Percentiles rank a stretch among this genome's conserved stretches.
Evolutionary conservation across 2,797 vertebrate species (phyloP).

Genomic region (Parambassis ranga): DNA sequence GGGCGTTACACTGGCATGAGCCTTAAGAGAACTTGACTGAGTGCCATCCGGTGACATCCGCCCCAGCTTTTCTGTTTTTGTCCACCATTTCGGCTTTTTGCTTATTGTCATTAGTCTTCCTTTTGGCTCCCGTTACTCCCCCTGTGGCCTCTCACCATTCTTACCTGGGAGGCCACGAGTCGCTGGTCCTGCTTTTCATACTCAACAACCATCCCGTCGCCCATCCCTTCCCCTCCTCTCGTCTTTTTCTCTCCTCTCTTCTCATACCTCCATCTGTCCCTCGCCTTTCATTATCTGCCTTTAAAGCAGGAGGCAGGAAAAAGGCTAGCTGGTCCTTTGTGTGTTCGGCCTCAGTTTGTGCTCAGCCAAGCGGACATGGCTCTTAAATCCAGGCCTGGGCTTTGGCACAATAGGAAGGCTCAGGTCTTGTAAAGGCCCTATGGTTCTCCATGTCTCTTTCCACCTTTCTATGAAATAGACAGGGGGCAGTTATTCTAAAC

Average conservation of each 20-base stretch:
- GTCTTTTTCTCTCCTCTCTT: conserved; percentile 23
- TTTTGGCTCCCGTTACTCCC: conserved; percentile 3
- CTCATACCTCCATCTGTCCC: conserved; percentile 73
- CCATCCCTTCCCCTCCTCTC: conserved; percentile 30
- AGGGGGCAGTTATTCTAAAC: conserved; percentile 58
- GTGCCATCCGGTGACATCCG: conserved; percentile 62
- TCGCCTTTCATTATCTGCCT: conserved; percentile 66
- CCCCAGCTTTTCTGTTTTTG: conserved; percentile 34
- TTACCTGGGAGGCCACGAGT: conserved; percentile 69
- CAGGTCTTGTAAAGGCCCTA: conserved; percentile 61
- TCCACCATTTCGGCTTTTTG: conserved; percentile 31
- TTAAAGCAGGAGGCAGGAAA: conserved; percentile 68
- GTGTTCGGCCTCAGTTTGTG: conserved; percentile 66
- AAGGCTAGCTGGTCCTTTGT: conserved; percentile 69
- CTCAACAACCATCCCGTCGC: conserved; percentile 37
- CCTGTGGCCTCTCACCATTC: conserved; percentile 47
- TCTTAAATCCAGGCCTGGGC: conserved; percentile 66
- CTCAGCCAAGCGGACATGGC: conserved; percentile 70
- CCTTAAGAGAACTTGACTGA: conserved; percentile 59
- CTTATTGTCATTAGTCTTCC: conserved; percentile 41
- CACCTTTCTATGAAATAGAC: conserved; percentile 53
- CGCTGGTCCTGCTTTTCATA: conserved; percentile 60
- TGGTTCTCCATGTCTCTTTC: conserved; percentile 53
- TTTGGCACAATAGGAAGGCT: conserved; percentile 70
- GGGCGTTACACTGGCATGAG: conserved; percentile 54